Evolutionary conservation across 2,888 invertebrate genomes (phyloP).

Genomic region (Aleiodes testaceus): DNA sequence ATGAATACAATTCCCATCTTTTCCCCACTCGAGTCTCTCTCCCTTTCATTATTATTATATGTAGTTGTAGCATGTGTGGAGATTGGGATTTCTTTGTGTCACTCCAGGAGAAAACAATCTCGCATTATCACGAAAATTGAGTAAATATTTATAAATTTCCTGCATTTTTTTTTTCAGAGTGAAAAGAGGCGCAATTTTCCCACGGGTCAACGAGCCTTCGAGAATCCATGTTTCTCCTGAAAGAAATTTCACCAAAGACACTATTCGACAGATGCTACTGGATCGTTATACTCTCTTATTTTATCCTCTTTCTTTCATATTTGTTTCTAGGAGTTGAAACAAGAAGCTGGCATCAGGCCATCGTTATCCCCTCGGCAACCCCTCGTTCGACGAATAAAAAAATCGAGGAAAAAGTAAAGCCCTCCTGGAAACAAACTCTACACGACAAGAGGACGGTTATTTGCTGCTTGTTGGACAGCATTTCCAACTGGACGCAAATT

Average conservation of each 20-base stretch:
- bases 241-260: conserved; percentile 16
- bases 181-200: background rate
- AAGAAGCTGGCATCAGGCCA: conserved; percentile 67
- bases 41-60: conserved; percentile 24
- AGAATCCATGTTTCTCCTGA: background rate
- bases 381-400: conserved; percentile 65
- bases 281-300: conserved; percentile 14
- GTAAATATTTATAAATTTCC: background rate
- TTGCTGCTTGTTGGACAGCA: conserved; percentile 30
- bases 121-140: conserved; percentile 2
- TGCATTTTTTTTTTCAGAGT: background rate
- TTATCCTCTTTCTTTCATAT: conserved; percentile 45
- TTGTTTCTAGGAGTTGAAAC: conserved; percentile 64
- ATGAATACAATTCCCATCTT: conserved; percentile 39
- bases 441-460: conserved; percentile 42
- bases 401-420: background rate
- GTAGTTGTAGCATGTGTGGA: conserved; percentile 21
- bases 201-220: background rate
- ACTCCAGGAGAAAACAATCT: conserved; percentile 1
- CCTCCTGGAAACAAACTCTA: conserved; percentile 66
- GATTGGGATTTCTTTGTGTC: conserved; percentile 24
- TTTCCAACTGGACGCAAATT: conserved; percentile 59
- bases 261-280: conserved; percentile 6
- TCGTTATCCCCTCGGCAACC: conserved; percentile 61
- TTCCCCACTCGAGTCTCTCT: conserved; percentile 1